Base-by-base conservation (phyloP, 2,113 vertebrate genomes). In the Lates calcarifer region DNA sequence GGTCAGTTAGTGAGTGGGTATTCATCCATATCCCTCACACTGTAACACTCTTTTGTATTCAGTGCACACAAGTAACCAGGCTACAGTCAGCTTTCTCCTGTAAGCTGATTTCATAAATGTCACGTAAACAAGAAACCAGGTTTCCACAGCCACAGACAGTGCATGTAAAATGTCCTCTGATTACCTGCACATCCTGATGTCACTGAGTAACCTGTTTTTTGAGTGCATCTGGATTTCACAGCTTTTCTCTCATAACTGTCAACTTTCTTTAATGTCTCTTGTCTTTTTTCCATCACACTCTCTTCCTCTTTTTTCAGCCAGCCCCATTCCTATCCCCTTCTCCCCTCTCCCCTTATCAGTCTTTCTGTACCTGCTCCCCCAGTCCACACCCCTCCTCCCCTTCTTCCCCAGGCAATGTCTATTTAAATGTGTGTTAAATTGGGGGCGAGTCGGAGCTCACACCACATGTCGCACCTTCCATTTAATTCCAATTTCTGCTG, bases 361-460 rank as follows among this genome's bases (percentile, higher is more conserved):
- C 37, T 41, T 7, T 41, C 20, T 49, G 18, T 8, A 22, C 8
- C 41, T 3, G 3, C 26, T 58, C 15, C 68, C 35, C 58, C 43
- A 53, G 9, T 24, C 55, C 55, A 41, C 58, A 12, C 37, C 18
- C 45, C 18, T 13, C 3, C 22, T 51, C 49, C 12, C 33, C 17
- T 28, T 7, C 37, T 14, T 65, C 73, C 11, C 10, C 35, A 47
- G 56, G 15, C 62, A 11, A 39, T 24, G 6, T 68, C 28, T 45
- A 55, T 69, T 69, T 69, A 74, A 73, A 65, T 64, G 29, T 5
- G 55, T 56, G 47, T 56, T 78, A 57, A 73, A 70, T 41, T 18
- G 7, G 26, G 28, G 37, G 13, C 26, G 22, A 67, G 62, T 45
- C 31, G 33, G 33, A 37, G 69, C 75, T 74, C 56, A 10, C 29